A percentile compares a stretch with the other conserved stretches of the same genome.
Evolutionary conservation across 2,888 invertebrate species (phyloP).

Genomic region (Herminia tarsipennalis): DNA sequence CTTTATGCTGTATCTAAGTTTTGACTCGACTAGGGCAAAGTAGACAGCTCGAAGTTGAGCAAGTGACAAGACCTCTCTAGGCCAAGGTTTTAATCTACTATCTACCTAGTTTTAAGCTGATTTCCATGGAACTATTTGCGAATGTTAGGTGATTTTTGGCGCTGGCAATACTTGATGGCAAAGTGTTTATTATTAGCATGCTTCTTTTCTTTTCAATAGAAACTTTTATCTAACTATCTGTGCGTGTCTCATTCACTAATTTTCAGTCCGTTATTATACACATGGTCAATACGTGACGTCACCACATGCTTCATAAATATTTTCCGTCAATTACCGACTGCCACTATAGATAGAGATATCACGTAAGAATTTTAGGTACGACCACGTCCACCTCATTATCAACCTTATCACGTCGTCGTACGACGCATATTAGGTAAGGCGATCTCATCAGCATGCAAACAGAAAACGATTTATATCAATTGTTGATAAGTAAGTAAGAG

Average conservation of each 20-base stretch:
- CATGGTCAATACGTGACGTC: constrained; percentile 6
- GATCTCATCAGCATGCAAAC: constrained; percentile 25
- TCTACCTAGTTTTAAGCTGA: too few relatives aligned
- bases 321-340: neutral
- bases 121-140: too few relatives aligned
- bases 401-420: constrained; percentile 13
- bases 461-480: constrained; percentile 26
- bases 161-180: too few relatives aligned
- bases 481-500: constrained; percentile 21
- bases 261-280: neutral
- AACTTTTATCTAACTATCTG: too few relatives aligned
- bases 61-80: too few relatives aligned
- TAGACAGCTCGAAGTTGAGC: too few relatives aligned
- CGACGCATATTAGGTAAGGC: constrained; percentile 2
- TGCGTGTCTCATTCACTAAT: neutral
- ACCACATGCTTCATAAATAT: neutral
- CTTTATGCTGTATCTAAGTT: too few relatives aligned
- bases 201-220: too few relatives aligned
- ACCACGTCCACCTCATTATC: neutral
- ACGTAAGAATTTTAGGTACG: constrained; percentile 3
- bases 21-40: too few relatives aligned
- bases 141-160: too few relatives aligned
- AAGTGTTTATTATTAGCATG: too few relatives aligned
- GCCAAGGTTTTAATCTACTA: too few relatives aligned
- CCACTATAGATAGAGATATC: neutral